Percentiles rank a stretch among this genome's conserved stretches.
phyloP scores from a whole-genome alignment of 2,113 vertebrate species.

The Archocentrus centrarchus region DNA sequence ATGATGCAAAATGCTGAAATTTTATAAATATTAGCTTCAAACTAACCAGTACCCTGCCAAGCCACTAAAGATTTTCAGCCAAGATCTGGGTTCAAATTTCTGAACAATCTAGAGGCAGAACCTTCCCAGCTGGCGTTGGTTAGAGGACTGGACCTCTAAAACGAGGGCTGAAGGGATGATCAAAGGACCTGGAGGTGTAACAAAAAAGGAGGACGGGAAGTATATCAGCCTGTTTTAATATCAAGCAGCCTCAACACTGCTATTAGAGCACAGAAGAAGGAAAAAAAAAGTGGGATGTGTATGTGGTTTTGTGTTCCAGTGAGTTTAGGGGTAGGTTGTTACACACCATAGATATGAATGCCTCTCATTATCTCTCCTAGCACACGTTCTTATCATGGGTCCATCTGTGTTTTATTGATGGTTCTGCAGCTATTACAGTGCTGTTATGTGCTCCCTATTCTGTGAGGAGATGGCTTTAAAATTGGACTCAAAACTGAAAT shows the following conservation, averaged over 20 bases:
- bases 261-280: neutral
- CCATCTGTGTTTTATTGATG: conserved; percentile 36
- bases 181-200: conserved; percentile 36
- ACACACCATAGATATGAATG: conserved; percentile 2
- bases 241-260: neutral
- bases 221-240: neutral
- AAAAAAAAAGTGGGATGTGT: neutral
- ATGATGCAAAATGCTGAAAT: neutral
- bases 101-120: conserved; percentile 10
- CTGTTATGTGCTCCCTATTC: neutral
- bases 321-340: conserved; percentile 19
- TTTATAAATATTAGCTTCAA: neutral
- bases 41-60: neutral
- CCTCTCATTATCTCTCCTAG: conserved; percentile 32
- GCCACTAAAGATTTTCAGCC: neutral
- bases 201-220: neutral
- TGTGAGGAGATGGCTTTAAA: neutral
- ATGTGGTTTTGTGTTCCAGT: too few relatives aligned
- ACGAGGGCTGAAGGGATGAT: conserved; percentile 45
- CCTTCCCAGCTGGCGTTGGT: conserved; percentile 53
- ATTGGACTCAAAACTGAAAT: neutral
- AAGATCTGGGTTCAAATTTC: conserved; percentile 1
- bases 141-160: conserved; percentile 32
- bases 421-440: neutral
- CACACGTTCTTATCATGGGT: conserved; percentile 29